Evolutionary conservation across 2,113 vertebrate species (phyloP), one percentile per base, ranked within the genome.

Genomic region (Pygathrix nemaeus): DNA sequence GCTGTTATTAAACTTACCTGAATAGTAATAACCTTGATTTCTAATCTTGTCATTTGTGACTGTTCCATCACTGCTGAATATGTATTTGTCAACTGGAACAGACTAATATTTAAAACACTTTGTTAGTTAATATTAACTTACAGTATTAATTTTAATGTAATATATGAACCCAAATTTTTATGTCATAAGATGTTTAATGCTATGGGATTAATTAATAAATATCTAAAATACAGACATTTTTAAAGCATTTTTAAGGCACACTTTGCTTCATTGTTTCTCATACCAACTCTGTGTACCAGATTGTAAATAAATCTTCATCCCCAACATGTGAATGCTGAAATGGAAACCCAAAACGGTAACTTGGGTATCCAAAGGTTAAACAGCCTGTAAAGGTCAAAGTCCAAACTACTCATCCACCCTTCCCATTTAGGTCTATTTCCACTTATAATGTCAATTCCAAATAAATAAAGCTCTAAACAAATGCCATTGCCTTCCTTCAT

Each of bases 1-100:
- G 6, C 16, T 11, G 17, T 35, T 59, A 50, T 88, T 92, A 81
- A 96, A 43, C 90, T 93, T 97, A 98, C 98, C 98, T 92, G 98
- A 98, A 68, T 96, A 94, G 48, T 98, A 96, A 76, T 96, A 76
- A 68, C 35, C 52, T 94, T 96, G 81, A 52, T 89, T 89, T 92
- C 20, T 92, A 78, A 96, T 95, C 87, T 93, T 97, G 73, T 97
- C 95, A 80, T 96, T 97, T 90, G 85, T 94, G 92, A 98, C 72
- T 52, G 57, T 93, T 23, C 98, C 98, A 96, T 98, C 96, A 13
- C 48, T 97, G 21, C 52, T 87, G 92, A 98, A 98, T 27, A 88
- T 0, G 52, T 97, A 98, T 96, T 91, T 98, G 40, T 70, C 94
- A 64, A 80, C 97, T 96, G 95, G 91, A 98, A 81, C 48, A 96